A percentile compares a stretch with the other conserved stretches of the same genome.
Evolutionary conservation across 2,888 invertebrate species (phyloP).

Genomic region (Yponomeuta plumbellus): DNA sequence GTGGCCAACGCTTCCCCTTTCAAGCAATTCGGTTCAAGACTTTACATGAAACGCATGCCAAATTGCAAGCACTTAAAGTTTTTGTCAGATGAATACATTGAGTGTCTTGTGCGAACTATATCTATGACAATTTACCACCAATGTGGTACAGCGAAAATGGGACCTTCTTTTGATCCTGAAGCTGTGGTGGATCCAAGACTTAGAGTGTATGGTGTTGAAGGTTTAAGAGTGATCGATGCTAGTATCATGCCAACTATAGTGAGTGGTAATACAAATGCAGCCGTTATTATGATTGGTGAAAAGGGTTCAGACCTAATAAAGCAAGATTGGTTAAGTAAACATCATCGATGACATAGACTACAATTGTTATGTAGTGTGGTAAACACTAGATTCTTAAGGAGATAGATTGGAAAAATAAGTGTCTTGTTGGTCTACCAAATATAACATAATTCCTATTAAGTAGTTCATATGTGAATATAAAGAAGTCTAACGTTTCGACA

Average conservation of each 20-base stretch:
- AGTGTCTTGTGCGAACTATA: conserved; percentile 90
- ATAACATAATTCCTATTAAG: no score
- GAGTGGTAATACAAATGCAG: conserved; percentile 93
- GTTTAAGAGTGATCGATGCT: conserved; percentile 89
- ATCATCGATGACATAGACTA: conserved; percentile 44
- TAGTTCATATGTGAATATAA: no score
- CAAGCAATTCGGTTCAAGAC: conserved; percentile 85
- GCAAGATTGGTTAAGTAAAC: conserved; percentile 82
- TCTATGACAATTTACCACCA: conserved; percentile 95
- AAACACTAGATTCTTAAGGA: background rate
- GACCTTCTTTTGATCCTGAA: conserved; percentile 83
- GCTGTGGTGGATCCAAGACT: conserved; percentile 90
- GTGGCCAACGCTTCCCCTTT: conserved; percentile 87
- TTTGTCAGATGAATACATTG: conserved; percentile 88
- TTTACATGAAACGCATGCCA: conserved; percentile 85
- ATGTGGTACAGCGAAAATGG: conserved; percentile 93
- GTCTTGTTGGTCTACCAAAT: no score
- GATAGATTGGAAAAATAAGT: background rate
- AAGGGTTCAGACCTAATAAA: conserved; percentile 92
- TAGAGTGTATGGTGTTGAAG: conserved; percentile 85
- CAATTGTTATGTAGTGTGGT: background rate
- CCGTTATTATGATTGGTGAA: conserved; percentile 94
- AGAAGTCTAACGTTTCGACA: no score
- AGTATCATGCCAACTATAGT: conserved; percentile 93
- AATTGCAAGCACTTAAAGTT: conserved; percentile 85